phyloP scores from a whole-genome alignment of 2,797 vertebrate genomes.

The Eutrigla gurnardus region DNA sequence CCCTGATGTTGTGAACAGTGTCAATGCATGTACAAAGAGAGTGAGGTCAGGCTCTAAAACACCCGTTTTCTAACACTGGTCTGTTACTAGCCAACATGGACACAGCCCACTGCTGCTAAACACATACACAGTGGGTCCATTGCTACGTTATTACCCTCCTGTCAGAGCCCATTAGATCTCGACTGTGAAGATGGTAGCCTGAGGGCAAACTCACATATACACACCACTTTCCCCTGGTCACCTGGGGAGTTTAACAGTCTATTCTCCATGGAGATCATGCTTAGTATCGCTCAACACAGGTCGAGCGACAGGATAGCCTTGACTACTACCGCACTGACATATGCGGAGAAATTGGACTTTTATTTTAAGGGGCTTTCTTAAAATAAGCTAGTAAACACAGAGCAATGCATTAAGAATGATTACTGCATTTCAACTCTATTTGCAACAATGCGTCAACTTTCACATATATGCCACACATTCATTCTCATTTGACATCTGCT shows the following conservation, averaged over 20 bases:
- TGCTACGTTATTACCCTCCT: constrained; percentile 65
- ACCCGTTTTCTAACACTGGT: constrained; percentile 51
- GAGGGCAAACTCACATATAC: constrained; percentile 60
- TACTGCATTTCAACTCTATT: constrained; percentile 9
- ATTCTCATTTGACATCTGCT: constrained; percentile 4
- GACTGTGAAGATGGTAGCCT: constrained; percentile 66
- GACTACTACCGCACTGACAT: constrained; percentile 5
- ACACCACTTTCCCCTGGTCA: constrained; percentile 57
- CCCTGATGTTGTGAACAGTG: constrained; percentile 16
- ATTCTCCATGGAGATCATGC: constrained; percentile 36
- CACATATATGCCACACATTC: constrained; percentile 21
- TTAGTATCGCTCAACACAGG: constrained; percentile 36
- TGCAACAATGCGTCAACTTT: constrained; percentile 18
- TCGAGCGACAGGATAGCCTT: not conserved
- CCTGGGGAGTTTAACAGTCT: constrained; percentile 49
- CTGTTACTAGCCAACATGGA: constrained; percentile 42
- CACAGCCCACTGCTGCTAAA: constrained; percentile 5
- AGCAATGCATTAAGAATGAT: not conserved
- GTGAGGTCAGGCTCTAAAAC: constrained; percentile 45
- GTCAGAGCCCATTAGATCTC: constrained; percentile 76
- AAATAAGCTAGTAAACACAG: not conserved
- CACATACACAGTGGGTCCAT: constrained; percentile 30
- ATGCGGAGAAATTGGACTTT: not conserved
- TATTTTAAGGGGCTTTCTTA: not conserved
- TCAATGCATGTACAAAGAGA: constrained; percentile 14